phyloP scores from a whole-genome alignment of 2,113 vertebrate genomes.

The Eudyptes chrysolophus region DNA sequence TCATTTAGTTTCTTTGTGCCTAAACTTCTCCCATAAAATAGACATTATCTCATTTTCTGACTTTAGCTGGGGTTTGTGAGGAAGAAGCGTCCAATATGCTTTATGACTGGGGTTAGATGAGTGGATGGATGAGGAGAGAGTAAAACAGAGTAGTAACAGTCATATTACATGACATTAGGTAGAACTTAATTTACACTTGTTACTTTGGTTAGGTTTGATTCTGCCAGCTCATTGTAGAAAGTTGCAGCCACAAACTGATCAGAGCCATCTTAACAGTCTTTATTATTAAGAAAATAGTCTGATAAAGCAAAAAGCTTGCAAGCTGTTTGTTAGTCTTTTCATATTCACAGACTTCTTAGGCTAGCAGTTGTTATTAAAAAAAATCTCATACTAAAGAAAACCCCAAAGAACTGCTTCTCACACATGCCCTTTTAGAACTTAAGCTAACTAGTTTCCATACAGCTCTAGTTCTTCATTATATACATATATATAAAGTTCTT shows the following conservation, averaged over 20 bases:
- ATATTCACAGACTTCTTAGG: not conserved
- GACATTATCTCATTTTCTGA: not conserved
- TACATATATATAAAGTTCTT: not conserved
- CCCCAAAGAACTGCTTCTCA: not conserved
- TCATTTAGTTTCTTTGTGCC: not conserved
- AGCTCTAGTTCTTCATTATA: not conserved
- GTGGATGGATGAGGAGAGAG: not conserved
- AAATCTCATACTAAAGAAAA: not conserved
- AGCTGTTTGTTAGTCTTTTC: not conserved
- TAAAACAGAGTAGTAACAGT: not conserved
- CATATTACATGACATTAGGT: not conserved
- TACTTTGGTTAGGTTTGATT: not conserved
- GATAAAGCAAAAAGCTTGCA: not conserved
- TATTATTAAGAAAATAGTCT: not conserved
- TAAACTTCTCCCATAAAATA: not conserved
- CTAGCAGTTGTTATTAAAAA: not conserved
- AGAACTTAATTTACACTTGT: not conserved
- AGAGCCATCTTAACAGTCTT: not conserved
- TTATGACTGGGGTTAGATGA: not conserved
- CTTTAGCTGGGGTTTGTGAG: not conserved
- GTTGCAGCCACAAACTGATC: not conserved
- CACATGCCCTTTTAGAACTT: not conserved
- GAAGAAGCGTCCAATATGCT: not conserved
- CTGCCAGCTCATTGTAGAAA: not conserved
- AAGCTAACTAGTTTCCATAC: not conserved